These are phyloP conservation scores for Liodrosophila aerea DNA, from an alignment of 2,888 invertebrate genomes.

Conservation along the genomic window DNA sequence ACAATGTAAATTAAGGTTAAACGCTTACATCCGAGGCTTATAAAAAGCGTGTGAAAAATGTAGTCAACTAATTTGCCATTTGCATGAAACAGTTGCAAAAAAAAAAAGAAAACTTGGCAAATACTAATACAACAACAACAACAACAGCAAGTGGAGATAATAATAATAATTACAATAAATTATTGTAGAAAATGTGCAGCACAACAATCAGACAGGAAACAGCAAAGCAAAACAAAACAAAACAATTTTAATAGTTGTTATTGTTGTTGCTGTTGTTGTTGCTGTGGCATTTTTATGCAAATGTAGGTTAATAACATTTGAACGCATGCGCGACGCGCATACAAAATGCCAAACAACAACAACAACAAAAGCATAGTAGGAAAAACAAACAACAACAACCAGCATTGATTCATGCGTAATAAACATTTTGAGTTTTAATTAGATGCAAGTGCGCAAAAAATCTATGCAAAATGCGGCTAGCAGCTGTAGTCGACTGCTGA, in stretches of 20 bases:
- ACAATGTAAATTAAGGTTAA: conserved; percentile 62
- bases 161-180: conserved; percentile 60
- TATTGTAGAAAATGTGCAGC: conserved; percentile 56
- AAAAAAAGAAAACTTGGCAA: no score
- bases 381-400: conserved; percentile 20
- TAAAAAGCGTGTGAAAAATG: conserved; percentile 74
- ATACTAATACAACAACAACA: conserved; percentile 12
- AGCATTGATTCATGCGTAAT: conserved; percentile 48
- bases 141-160: conserved; percentile 2
- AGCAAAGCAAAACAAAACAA: conserved; percentile 41
- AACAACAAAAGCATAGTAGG: conserved; percentile 21
- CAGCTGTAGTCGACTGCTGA: neutral
- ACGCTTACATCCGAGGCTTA: conserved; percentile 68
- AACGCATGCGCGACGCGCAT: conserved; percentile 66
- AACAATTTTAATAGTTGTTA: conserved; percentile 54
- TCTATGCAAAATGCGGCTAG: conserved; percentile 16
- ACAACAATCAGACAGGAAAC: conserved; percentile 65
- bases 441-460: conserved; percentile 30
- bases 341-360: conserved; percentile 35
- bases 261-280: conserved; percentile 41
- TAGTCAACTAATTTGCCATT: conserved; percentile 61
- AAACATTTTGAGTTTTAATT: conserved; percentile 54
- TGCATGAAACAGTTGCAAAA: conserved; percentile 63
- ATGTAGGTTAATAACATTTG: conserved; percentile 74
- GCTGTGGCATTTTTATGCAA: conserved; percentile 63